Evolutionary conservation across 2,797 vertebrate species (phyloP).

Genomic region (Melanotaenia nigrans): DNA sequence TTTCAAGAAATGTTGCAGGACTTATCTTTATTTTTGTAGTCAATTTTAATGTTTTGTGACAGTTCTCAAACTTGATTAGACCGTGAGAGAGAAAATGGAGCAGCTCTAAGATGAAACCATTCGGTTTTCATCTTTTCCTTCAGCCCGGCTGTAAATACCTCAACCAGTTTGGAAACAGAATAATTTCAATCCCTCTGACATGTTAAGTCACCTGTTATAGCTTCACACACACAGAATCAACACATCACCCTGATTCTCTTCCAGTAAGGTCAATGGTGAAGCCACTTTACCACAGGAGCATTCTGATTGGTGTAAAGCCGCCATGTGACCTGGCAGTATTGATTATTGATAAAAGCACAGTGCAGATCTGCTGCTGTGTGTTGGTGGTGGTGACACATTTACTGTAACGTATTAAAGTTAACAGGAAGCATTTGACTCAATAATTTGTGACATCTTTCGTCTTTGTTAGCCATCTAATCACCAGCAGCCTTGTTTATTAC

Average conservation of each 20-base stretch:
- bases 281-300: not conserved
- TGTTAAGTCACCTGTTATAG: not conserved
- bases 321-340: constrained; percentile 23
- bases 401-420: not conserved
- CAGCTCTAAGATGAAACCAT: not conserved
- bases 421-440: too few species aligned
- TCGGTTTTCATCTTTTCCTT: too few species aligned
- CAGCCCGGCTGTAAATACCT: too few species aligned
- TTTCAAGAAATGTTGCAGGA: too few species aligned
- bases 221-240: not conserved
- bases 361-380: constrained; percentile 3
- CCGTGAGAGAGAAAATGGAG: not conserved
- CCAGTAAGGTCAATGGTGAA: constrained; percentile 27
- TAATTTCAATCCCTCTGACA: not conserved
- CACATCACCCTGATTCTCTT: not conserved
- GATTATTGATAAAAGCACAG: constrained; percentile 26
- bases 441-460: not conserved
- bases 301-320: not conserved
- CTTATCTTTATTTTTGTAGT: too few species aligned
- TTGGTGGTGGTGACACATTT: not conserved
- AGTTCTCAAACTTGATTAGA: too few species aligned
- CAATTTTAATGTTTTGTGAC: too few species aligned
- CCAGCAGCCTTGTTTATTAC: not conserved
- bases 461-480: not conserved
- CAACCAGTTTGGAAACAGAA: too few species aligned